These are phyloP conservation scores for Drosophila mercatorum DNA, from an alignment of 2,888 invertebrate genomes.

Conservation along the genomic window DNA sequence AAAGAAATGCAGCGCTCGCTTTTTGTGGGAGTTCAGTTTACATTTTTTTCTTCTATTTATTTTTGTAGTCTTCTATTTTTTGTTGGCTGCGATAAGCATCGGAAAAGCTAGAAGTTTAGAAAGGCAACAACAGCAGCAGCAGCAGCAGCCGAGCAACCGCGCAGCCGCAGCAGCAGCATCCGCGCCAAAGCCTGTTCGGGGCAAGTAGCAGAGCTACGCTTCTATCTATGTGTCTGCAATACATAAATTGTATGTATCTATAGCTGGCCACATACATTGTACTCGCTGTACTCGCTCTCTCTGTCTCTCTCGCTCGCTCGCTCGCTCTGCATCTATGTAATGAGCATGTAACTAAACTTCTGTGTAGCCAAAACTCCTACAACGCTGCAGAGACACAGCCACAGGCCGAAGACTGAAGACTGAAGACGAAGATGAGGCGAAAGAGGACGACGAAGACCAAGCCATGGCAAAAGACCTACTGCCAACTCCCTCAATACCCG, in stretches of 20 bases:
- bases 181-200: slow-evolving; percentile 37
- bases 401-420: slow-evolving; percentile 30
- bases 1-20: slow-evolving; percentile 64
- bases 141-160: slow-evolving; percentile 9
- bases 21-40: slow-evolving; percentile 65
- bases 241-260: slow-evolving; percentile 79
- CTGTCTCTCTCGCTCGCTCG: background rate
- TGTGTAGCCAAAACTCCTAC: slow-evolving; percentile 78
- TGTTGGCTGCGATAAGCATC: slow-evolving; percentile 67
- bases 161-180: slow-evolving; percentile 25
- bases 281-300: slow-evolving; percentile 22
- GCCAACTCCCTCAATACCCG: slow-evolving; percentile 75
- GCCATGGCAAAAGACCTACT: slow-evolving; percentile 61
- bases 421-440: slow-evolving; percentile 16
- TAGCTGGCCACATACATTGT: slow-evolving; percentile 56
- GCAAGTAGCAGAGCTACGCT: slow-evolving; percentile 42
- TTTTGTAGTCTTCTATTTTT: slow-evolving; percentile 30
- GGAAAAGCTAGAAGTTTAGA: slow-evolving; percentile 77
- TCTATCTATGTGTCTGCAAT: slow-evolving; percentile 76
- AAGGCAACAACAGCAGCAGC: slow-evolving; percentile 59
- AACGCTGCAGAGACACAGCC: slow-evolving; percentile 64
- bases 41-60: slow-evolving; percentile 22
- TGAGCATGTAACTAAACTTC: slow-evolving; percentile 79
- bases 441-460: slow-evolving; percentile 27
- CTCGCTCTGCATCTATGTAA: slow-evolving; percentile 63